phyloP scores from a whole-genome alignment of 2,888 invertebrate species.

The Conus canariensis region DNA sequence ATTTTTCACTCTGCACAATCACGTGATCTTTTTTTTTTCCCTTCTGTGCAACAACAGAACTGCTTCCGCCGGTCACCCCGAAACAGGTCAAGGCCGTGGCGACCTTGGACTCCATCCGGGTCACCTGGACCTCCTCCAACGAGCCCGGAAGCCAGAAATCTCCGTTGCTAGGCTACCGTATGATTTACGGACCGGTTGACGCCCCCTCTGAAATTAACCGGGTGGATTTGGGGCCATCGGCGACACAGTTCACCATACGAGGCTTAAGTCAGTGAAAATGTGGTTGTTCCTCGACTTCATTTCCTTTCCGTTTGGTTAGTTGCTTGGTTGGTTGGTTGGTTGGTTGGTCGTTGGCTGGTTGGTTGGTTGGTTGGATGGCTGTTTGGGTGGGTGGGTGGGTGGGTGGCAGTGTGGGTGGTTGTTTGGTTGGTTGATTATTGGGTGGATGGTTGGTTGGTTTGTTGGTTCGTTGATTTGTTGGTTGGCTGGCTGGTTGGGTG shows the following conservation, averaged over 20 bases:
- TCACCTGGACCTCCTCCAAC: slow-evolving; percentile 44
- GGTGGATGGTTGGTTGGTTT: too few species aligned
- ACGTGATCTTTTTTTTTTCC: background rate
- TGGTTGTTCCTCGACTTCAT: background rate
- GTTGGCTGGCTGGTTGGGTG: too few species aligned
- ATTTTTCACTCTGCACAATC: background rate
- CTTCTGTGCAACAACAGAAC: slow-evolving; percentile 43
- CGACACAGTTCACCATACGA: slow-evolving; percentile 40
- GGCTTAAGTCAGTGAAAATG: slow-evolving; percentile 50
- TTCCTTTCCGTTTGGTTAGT: background rate
- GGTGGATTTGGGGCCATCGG: slow-evolving; percentile 22
- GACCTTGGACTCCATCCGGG: slow-evolving; percentile 37
- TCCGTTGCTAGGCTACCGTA: slow-evolving; percentile 54
- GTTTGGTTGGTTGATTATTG: too few species aligned
- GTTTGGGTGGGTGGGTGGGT: too few species aligned
- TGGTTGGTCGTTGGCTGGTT: too few species aligned
- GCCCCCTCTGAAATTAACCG: slow-evolving; percentile 44
- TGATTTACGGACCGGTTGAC: slow-evolving; percentile 47
- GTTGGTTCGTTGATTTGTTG: too few species aligned
- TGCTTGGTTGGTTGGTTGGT: background rate
- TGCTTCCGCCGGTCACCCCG: slow-evolving; percentile 56
- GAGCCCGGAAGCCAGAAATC: slow-evolving; percentile 63
- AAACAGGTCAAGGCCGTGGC: slow-evolving; percentile 51
- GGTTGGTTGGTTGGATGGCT: too few species aligned
- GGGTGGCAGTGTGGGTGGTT: too few species aligned